Conservation (phyloP, 64 coral and sea anemone species). For the Pocillopora verrucosa region DNA sequence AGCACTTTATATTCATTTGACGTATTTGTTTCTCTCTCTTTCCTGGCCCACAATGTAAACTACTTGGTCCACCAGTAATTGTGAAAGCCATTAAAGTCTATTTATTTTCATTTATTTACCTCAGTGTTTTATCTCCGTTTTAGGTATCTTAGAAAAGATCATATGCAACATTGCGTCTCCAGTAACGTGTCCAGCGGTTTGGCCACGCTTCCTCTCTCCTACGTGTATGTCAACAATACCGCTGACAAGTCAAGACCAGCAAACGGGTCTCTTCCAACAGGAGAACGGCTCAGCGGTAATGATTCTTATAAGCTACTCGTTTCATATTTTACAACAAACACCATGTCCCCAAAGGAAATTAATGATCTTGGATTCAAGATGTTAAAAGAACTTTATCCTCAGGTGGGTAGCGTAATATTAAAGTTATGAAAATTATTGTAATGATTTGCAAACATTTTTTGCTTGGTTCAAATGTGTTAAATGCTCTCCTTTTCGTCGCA, state of each 20-base stretch:
- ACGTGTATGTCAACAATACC: constrained; percentile 81
- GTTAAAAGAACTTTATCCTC: constrained; percentile 59
- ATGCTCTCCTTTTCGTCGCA: no score
- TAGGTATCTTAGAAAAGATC: constrained; percentile 63
- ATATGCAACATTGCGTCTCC: constrained; percentile 62
- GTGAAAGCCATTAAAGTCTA: no score
- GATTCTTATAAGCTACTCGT: constrained; percentile 47
- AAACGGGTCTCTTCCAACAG: constrained; percentile 65
- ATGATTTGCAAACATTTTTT: not conserved
- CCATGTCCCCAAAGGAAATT: constrained; percentile 47
- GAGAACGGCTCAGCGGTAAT: constrained; percentile 70
- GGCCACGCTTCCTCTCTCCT: constrained; percentile 66
- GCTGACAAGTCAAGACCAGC: constrained; percentile 66
- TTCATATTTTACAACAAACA: constrained; percentile 62
- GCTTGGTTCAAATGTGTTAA: no score
- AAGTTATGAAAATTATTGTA: not conserved
- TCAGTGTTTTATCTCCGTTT: not conserved
- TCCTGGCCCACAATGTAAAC: no score
- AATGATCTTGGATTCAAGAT: constrained; percentile 51
- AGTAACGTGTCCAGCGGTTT: constrained; percentile 80
- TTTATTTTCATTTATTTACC: not conserved
- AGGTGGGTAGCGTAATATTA: constrained; percentile 25
- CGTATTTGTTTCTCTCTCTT: no score
- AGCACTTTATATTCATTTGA: no score
- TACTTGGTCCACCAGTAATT: no score